Conservation (phyloP, 2,888 invertebrate species). For the Thyatira batis region DNA sequence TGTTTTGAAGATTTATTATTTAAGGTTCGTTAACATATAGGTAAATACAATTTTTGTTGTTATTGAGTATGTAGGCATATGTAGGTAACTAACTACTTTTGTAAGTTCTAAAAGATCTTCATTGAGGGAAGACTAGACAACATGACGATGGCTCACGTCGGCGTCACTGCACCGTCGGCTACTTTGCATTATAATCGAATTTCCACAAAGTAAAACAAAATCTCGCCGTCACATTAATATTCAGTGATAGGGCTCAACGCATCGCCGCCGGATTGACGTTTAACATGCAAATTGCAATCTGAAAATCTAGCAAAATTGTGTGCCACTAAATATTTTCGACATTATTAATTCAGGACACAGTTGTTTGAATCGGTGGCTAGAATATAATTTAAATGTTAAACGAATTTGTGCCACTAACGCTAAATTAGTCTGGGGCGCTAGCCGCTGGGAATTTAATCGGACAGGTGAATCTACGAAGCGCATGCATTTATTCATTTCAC, state of each 20-base stretch:
- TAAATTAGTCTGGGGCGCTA: constrained; percentile 63
- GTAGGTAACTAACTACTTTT: too few species aligned
- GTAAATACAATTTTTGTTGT: too few species aligned
- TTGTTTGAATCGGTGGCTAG: constrained; percentile 73
- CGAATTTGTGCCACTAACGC: constrained; percentile 74
- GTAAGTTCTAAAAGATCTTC: neutral
- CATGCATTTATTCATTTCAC: constrained; percentile 41
- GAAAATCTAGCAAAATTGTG: constrained; percentile 79
- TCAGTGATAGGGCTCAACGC: constrained; percentile 79
- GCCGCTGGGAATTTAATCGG: constrained; percentile 62
- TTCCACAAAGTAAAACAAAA: constrained; percentile 81
- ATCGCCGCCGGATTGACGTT: constrained; percentile 77
- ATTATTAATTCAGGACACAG: constrained; percentile 77
- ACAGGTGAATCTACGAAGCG: constrained; percentile 52
- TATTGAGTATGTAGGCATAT: too few species aligned
- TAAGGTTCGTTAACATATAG: too few species aligned
- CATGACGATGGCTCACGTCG: constrained; percentile 12
- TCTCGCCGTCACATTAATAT: constrained; percentile 78
- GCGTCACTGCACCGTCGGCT: constrained; percentile 47
- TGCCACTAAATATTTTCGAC: constrained; percentile 77
- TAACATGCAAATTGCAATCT: constrained; percentile 82
- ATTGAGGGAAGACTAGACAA: neutral
- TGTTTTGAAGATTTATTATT: too few species aligned
- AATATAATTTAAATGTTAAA: constrained; percentile 80
- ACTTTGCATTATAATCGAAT: constrained; percentile 82